Percentiles rank a stretch among this genome's conserved stretches.
These are phyloP conservation scores for Ephydatia muelleri DNA, from an alignment of 37 sponge, comb jelly and placozoan genomes.

Conservation along the genomic window DNA sequence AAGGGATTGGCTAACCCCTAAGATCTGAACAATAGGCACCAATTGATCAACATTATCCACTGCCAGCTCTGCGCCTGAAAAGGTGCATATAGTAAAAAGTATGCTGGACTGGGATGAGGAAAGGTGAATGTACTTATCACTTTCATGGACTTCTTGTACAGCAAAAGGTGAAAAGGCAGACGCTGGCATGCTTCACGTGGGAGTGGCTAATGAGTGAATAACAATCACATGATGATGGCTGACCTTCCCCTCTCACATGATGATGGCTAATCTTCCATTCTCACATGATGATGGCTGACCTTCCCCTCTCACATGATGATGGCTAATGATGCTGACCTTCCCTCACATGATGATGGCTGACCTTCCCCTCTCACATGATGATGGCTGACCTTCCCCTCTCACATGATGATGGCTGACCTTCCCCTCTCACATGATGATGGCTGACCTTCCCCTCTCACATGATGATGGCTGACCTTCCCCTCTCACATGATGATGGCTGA, in stretches of 20 bases:
- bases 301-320: neutral
- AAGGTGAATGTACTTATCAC: slow-evolving; percentile 30
- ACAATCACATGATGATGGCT: neutral
- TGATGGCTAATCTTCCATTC: neutral
- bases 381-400: neutral
- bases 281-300: neutral
- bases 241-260: neutral
- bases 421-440: neutral
- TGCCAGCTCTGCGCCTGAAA: slow-evolving; percentile 49
- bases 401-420: too few species aligned
- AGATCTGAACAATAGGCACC: slow-evolving; percentile 21
- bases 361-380: neutral
- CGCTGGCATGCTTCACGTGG: slow-evolving; percentile 10
- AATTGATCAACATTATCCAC: slow-evolving; percentile 19
- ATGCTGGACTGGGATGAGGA: neutral
- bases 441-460: neutral
- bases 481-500: neutral
- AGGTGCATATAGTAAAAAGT: neutral
- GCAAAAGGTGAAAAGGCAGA: slow-evolving; percentile 53
- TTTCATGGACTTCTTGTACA: slow-evolving; percentile 31
- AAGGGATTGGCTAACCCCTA: slow-evolving; percentile 15
- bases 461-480: too few species aligned
- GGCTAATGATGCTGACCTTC: neutral
- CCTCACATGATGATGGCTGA: too few species aligned
- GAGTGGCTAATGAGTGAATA: neutral